A percentile compares a stretch with the other conserved stretches of the same genome.
These are phyloP conservation scores for Melopsittacus undulatus DNA, from an alignment of 2,797 vertebrate species.

Conservation along the genomic window DNA sequence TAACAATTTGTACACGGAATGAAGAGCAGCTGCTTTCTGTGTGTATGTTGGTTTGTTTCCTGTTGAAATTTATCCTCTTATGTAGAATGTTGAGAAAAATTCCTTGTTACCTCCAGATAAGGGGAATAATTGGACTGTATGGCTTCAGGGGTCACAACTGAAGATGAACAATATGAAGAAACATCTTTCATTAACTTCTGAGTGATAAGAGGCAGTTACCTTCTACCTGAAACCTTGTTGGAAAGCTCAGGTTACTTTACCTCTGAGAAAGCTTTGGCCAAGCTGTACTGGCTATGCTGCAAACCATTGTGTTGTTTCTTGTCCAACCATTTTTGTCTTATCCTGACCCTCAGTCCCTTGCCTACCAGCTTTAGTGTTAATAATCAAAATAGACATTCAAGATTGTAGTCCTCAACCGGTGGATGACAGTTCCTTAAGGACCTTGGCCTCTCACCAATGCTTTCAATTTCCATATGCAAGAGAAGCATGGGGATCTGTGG, in stretches of 20 bases:
- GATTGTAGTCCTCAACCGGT: background rate
- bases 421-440: background rate
- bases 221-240: background rate
- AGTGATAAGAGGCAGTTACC: background rate
- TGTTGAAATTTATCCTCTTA: background rate
- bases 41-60: background rate
- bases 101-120: background rate
- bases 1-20: background rate
- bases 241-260: background rate
- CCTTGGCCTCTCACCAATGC: background rate
- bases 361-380: background rate
- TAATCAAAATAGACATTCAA: background rate
- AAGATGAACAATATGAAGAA: background rate
- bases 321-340: background rate
- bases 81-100: background rate
- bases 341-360: background rate
- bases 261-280: background rate
- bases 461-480: background rate
- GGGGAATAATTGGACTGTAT: background rate
- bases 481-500: background rate
- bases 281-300: background rate
- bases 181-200: background rate
- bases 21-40: background rate
- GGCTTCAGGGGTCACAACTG: background rate
- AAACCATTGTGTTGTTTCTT: background rate